phyloP scores from a whole-genome alignment of 1,140 invertebrate genomes.

The Euura saliciscinereae region DNA sequence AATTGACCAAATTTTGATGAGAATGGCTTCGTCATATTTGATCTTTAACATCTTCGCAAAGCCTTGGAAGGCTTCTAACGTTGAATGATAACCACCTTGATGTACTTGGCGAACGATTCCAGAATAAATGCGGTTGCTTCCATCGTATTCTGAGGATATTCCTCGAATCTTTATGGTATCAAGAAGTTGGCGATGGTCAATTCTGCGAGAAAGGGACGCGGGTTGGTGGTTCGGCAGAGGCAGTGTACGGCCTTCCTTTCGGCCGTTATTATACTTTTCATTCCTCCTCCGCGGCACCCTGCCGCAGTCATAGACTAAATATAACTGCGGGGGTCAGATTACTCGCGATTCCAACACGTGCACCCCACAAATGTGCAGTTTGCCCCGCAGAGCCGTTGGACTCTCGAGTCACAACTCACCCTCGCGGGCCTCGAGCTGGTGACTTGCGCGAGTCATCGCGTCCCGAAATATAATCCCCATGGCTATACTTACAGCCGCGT shows the following conservation, averaged over 20 bases:
- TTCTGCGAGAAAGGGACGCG: background rate
- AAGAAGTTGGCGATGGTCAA: background rate
- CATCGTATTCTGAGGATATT: too few relatives aligned
- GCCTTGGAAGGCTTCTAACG: too few relatives aligned
- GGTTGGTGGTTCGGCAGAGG: background rate
- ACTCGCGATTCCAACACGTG: background rate
- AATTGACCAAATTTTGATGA: too few relatives aligned
- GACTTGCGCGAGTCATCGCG: too few relatives aligned
- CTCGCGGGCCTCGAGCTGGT: background rate
- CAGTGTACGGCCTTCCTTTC: background rate
- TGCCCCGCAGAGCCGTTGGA: background rate
- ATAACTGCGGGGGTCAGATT: conserved; percentile 10
- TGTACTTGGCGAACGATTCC: too few relatives aligned
- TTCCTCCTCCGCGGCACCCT: background rate
- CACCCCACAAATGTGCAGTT: background rate
- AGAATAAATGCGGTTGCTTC: too few relatives aligned
- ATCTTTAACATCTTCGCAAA: too few relatives aligned
- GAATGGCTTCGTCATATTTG: too few relatives aligned
- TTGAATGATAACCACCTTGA: too few relatives aligned
- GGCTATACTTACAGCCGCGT: too few relatives aligned
- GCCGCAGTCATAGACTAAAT: background rate
- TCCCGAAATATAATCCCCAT: too few relatives aligned
- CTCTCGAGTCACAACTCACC: background rate
- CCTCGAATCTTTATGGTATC: background rate
- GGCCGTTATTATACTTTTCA: background rate